Base-by-base conservation (phyloP, 2,113 vertebrate genomes). In the Diadophis punctatus region DNA sequence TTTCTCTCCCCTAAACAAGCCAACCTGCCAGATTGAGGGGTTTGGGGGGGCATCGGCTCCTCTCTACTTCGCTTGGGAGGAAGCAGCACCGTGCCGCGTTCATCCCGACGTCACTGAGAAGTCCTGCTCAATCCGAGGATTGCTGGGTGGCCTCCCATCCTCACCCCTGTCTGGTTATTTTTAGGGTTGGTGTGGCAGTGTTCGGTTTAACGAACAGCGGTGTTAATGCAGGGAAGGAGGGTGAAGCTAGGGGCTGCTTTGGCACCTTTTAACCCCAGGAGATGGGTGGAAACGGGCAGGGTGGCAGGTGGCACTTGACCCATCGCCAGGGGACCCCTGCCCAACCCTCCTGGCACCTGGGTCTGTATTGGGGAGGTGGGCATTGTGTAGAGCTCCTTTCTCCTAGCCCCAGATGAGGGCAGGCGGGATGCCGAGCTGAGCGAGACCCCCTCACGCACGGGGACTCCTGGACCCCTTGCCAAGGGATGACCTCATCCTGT, bases 281-380 rank as follows among this genome's bases (percentile, higher is more conserved):
- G 16, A 39, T 0, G 0, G 0, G n/a, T 8, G n/a, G n/a, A 34
- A 74, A 16, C 2, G 6, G 63, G n/a, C 2, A 0, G 16, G 12
- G n/a, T 6, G 63, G n/a, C 63, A 18, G n/a, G 68, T 63, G 60
- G 27, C 60, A 3, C 27, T 63, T 14, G 60, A 14, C 12, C 30
- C 60, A 30, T 30, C 10, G 3, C 25, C 27, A 12, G 58, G 58
- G 58, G 58, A 63, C 58, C 27, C 58, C 58, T 4, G 27, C 27
- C 60, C 60, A 63, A 4, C 27, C 11, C 27, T 11, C 25, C 58
- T 60, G 3, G 10, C 60, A 30, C 27, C 27, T 63, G 60, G 60
- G 60, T 11, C 60, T n/a, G 27, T 3, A 4, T 63, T 4, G 4
- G 60, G 60, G 11, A 30, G 58, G 58, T 4, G 60, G 60, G 60